Evolutionary conservation across 2,113 vertebrate genomes (phyloP).

Genomic region (Cynoglossus semilaevis): DNA sequence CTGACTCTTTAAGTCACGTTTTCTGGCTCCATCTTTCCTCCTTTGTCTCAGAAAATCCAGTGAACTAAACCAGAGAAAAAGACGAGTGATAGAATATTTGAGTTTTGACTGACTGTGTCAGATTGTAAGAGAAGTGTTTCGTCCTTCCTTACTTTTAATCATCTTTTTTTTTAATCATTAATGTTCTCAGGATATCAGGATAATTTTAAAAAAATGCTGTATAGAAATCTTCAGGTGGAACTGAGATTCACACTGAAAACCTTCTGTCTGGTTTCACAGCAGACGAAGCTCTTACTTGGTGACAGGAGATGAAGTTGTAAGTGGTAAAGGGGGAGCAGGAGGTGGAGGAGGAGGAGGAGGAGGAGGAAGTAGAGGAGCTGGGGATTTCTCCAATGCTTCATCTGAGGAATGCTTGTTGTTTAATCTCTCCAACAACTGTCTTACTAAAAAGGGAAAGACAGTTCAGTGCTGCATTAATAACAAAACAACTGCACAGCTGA

Average conservation of each 20-base stretch:
- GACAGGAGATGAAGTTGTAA: constrained; percentile 22
- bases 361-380: background rate
- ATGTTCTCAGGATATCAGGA: background rate
- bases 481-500: no score
- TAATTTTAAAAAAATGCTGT: constrained; percentile 4
- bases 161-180: no score
- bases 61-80: constrained; percentile 36
- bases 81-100: background rate
- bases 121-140: no score
- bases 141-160: no score
- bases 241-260: background rate
- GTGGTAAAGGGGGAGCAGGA: constrained; percentile 47
- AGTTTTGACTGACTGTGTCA: no score
- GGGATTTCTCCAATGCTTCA: background rate
- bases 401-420: background rate
- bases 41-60: constrained; percentile 64
- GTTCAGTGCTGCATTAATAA: background rate
- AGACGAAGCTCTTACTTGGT: constrained; percentile 30
- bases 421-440: constrained; percentile 41
- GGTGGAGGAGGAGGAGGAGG: constrained; percentile 37
- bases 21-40: constrained; percentile 35
- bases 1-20: constrained; percentile 50
- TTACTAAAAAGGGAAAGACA: constrained; percentile 43
- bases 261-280: background rate
- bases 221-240: background rate